A percentile compares a stretch with the other conserved stretches of the same genome.
phyloP scores from a whole-genome alignment of 53 echinoderm and acorn worm genomes.

The Holothuria leucospilota region DNA sequence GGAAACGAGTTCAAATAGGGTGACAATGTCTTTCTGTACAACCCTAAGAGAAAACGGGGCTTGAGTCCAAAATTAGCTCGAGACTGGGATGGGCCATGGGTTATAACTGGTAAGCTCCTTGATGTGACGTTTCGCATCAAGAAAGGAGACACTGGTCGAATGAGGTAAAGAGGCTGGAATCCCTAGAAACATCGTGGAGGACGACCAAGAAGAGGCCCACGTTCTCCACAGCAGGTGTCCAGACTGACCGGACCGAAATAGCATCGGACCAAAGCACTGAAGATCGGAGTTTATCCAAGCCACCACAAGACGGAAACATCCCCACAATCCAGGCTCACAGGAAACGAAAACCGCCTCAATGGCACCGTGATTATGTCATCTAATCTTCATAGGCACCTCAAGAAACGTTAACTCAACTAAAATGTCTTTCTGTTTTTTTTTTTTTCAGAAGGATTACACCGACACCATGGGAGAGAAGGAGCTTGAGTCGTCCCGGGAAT shows the following conservation, averaged over 20 bases:
- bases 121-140: conserved; percentile 35
- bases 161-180: not conserved
- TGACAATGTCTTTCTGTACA: conserved; percentile 11
- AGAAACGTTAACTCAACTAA: too few relatives aligned
- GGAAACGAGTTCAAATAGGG: not conserved
- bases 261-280: too few relatives aligned
- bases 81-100: conserved; percentile 21
- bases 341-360: not conserved
- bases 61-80: conserved; percentile 1
- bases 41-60: conserved; percentile 19
- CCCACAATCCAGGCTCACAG: not conserved
- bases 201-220: not conserved
- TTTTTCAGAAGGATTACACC: not conserved
- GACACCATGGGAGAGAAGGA: not conserved
- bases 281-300: too few relatives aligned
- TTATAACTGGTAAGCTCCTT: not conserved
- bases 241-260: not conserved
- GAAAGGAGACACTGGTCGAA: not conserved
- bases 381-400: not conserved
- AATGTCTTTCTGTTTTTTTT: not conserved
- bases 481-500: conserved; percentile 12
- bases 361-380: conserved; percentile 1
- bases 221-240: not conserved
- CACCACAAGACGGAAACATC: too few relatives aligned
- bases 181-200: not conserved